These are phyloP conservation scores for Megaptera novaeangliae DNA, from an alignment of 2,113 vertebrate genomes.

Conservation along the genomic window DNA sequence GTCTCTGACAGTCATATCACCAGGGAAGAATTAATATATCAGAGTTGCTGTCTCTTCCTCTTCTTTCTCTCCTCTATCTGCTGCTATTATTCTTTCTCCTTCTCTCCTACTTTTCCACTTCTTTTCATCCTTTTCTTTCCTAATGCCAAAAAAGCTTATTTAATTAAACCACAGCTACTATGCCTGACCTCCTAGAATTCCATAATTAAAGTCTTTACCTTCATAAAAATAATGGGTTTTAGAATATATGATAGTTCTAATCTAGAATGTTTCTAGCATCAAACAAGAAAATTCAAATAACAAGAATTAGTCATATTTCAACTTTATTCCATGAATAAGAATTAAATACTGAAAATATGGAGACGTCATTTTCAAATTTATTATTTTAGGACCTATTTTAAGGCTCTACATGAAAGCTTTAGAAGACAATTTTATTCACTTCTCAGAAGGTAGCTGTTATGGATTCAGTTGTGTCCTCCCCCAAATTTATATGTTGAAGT, in stretches of 20 bases:
- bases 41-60: conserved; percentile 46
- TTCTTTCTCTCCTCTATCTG: conserved; percentile 28
- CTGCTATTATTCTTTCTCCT: background rate
- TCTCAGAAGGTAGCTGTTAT: background rate
- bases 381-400: conserved; percentile 2
- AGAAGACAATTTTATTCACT: background rate
- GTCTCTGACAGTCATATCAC: conserved; percentile 55
- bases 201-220: background rate
- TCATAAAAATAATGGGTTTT: background rate
- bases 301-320: background rate
- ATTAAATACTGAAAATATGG: background rate
- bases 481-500: background rate
- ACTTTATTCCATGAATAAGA: background rate
- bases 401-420: background rate
- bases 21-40: conserved; percentile 75
- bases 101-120: background rate
- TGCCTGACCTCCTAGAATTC: background rate
- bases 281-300: background rate
- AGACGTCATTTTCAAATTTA: background rate
- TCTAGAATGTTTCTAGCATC: background rate
- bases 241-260: background rate
- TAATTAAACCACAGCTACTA: background rate
- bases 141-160: background rate
- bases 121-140: background rate
- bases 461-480: background rate